Percentiles rank a stretch among this genome's conserved stretches.
Conservation (phyloP, 2,797 vertebrate species). For the Cyprinella venusta region DNA sequence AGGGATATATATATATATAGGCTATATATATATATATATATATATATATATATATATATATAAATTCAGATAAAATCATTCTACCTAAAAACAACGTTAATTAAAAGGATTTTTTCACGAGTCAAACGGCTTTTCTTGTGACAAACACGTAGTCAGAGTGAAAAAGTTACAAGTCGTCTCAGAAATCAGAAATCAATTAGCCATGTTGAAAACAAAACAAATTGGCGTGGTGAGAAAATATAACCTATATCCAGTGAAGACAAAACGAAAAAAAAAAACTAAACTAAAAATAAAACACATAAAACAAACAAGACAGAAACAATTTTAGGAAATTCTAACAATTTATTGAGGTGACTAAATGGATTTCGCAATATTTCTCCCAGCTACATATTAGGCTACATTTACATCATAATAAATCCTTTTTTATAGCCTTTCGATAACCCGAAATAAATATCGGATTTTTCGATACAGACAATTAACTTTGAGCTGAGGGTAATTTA, state of each 20-base stretch:
- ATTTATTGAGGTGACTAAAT: background rate
- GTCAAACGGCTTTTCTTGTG: background rate
- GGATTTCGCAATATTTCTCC: background rate
- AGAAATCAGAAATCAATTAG: background rate
- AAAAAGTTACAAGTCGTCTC: background rate
- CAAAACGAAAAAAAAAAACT: background rate
- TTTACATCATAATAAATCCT: background rate
- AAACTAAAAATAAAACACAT: background rate
- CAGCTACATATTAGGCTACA: background rate
- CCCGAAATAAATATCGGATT: background rate
- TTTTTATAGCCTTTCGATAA: background rate
- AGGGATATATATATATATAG: too few relatives aligned
- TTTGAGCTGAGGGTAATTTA: background rate
- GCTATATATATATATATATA: too few relatives aligned
- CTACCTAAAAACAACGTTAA: background rate
- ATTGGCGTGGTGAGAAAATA: background rate
- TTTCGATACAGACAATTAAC: background rate
- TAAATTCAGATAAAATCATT: background rate
- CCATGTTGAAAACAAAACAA: background rate
- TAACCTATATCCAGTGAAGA: background rate
- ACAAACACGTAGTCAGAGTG: background rate
- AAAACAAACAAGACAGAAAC: background rate
- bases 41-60: too few relatives aligned
- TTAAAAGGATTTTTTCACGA: background rate
- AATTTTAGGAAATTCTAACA: background rate